Base-by-base conservation (phyloP, 2,113 vertebrate genomes). In the Melanotaenia duboulayi region DNA sequence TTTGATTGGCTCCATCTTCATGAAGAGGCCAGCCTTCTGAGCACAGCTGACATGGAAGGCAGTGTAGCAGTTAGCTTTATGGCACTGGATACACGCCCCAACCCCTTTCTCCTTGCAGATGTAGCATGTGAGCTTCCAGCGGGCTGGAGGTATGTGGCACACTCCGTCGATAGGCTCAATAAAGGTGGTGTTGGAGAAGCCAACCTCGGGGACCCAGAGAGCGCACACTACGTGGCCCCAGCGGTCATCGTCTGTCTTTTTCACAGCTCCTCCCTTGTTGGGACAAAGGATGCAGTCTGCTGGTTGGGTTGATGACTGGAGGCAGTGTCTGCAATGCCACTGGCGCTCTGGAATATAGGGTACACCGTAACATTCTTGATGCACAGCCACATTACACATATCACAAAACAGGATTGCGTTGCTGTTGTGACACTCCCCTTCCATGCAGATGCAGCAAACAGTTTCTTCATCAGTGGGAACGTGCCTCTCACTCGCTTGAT, bases 291-390 rank as follows among this genome's bases (percentile, higher is more conserved):
- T 94, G 59, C 98, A 99, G 84, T 95, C 94, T 2, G 95, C 95
- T 0, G 96, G 95, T 78, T 94, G 94, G 23, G 91, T 88, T 28
- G 96, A 95, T 11, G 94, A 93, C 94, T 97, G 96, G 65, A 99
- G 94, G 91, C 98, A 99, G 87, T 96, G 97, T 2, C 98, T 94
- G 89, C 98, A 99, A 10, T 97, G 95, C 98, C 97, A 99, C 93
- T 97, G 98, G 83, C 98, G 97, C 92, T 99, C 97, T 0, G 98
- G 98, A 85, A 98, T 96, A 85, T 99, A 98, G 88, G 98, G 98
- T 71, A 99, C 97, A n/a, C 98, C 98, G 14, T 99, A 99, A 83
- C 98, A 99, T 90, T 99, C 98, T 92, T 99, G 98, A 92, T 99
- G 98, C 80, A 99, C 98, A 0, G 97, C 96, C 82, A 99, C 90